Percentiles rank a stretch among this genome's conserved stretches.
Evolutionary conservation across 1,140 invertebrate genomes (phyloP).

Genomic region (Neodiprion fabricii): DNA sequence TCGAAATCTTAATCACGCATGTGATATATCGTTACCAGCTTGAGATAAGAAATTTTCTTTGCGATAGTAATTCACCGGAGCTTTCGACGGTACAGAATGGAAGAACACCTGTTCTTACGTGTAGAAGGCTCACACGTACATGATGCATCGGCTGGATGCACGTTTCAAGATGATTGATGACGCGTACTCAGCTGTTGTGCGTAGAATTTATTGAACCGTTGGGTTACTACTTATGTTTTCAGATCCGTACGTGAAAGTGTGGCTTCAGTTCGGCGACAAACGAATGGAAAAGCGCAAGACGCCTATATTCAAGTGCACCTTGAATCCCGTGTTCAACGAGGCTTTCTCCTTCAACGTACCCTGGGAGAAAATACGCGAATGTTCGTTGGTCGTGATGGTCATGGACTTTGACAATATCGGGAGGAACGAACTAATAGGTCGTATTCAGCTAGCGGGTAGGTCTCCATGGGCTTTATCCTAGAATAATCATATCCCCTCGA

Average conservation of each 20-base stretch:
- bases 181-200: too few relatives aligned
- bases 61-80: too few relatives aligned
- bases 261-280: slow-evolving; percentile 94
- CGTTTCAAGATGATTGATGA: too few relatives aligned
- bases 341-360: slow-evolving; percentile 92
- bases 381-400: slow-evolving; percentile 89
- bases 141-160: too few relatives aligned
- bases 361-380: slow-evolving; percentile 93
- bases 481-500: neutral
- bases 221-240: slow-evolving; percentile 38
- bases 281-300: slow-evolving; percentile 95
- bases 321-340: slow-evolving; percentile 93
- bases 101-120: too few relatives aligned
- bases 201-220: too few relatives aligned
- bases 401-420: slow-evolving; percentile 97
- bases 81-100: too few relatives aligned
- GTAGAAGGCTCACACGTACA: too few relatives aligned
- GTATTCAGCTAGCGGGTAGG: slow-evolving; percentile 85
- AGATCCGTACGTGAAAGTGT: slow-evolving; percentile 97
- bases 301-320: slow-evolving; percentile 91
- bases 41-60: too few relatives aligned
- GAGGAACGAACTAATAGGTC: slow-evolving; percentile 89
- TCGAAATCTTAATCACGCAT: neutral
- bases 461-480: slow-evolving; percentile 18
- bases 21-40: too few relatives aligned